Evolutionary conservation across 2,888 invertebrate genomes (phyloP).

Genomic region (Cremastinae sp.): DNA sequence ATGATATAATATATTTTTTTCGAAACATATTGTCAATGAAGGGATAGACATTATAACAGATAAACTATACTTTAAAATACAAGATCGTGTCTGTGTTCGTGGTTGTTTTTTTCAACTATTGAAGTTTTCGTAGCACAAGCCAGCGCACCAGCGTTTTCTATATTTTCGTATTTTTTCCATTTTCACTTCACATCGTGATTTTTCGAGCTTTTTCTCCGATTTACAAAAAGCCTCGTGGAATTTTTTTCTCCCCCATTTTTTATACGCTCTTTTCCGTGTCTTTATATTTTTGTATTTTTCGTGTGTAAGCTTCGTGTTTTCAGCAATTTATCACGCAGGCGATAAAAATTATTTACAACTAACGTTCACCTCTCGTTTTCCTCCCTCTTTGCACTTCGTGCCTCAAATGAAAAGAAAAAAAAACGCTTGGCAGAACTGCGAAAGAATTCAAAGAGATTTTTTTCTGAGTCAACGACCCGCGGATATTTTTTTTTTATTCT

Average conservation of each 20-base stretch:
- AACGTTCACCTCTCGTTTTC: slow-evolving; percentile 23
- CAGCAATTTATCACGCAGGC: slow-evolving; percentile 44
- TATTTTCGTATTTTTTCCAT: slow-evolving; percentile 24
- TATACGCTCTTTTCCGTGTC: slow-evolving; percentile 19
- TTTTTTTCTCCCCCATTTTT: slow-evolving; percentile 29
- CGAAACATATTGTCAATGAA: slow-evolving; percentile 79
- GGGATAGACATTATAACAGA: slow-evolving; percentile 78
- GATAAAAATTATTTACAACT: slow-evolving; percentile 62
- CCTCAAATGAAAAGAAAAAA: slow-evolving; percentile 26
- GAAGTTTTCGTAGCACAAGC: slow-evolving; percentile 42
- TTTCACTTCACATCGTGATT: slow-evolving; percentile 29
- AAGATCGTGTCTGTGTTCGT: slow-evolving; percentile 67
- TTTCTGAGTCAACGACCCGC: slow-evolving; percentile 41
- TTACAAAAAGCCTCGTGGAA: slow-evolving; percentile 64
- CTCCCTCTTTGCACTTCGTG: slow-evolving; percentile 39
- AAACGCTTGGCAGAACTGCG: slow-evolving; percentile 25
- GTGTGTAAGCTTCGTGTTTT: slow-evolving; percentile 31
- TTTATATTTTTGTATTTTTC: not conserved
- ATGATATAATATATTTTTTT: slow-evolving; percentile 76
- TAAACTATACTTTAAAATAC: slow-evolving; percentile 76
- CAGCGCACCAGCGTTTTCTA: slow-evolving; percentile 45
- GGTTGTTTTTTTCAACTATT: slow-evolving; percentile 34
- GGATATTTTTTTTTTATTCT: slow-evolving; percentile 23
- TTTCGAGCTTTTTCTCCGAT: slow-evolving; percentile 39
- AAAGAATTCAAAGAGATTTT: slow-evolving; percentile 12